Percentiles rank a stretch among this genome's conserved stretches.
phyloP scores from a whole-genome alignment of 1,140 invertebrate genomes.

The Campoletis sonorensis region DNA sequence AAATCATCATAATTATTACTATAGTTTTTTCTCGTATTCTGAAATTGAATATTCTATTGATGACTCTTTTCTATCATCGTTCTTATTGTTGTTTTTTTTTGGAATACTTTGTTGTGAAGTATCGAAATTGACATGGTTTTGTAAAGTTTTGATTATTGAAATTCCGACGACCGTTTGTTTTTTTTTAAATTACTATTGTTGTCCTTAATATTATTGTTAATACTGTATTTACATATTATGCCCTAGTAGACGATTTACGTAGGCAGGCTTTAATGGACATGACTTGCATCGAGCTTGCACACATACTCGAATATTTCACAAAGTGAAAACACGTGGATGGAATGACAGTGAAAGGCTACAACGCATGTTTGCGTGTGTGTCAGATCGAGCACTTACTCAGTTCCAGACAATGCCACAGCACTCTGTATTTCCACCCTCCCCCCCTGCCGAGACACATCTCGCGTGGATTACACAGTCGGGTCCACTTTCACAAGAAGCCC shows the following conservation, averaged over 20 bases:
- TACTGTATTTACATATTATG: background rate
- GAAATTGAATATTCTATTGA: too few relatives aligned
- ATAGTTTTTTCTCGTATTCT: too few relatives aligned
- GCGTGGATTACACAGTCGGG: background rate
- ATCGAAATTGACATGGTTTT: too few relatives aligned
- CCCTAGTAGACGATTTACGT: background rate
- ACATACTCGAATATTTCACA: background rate
- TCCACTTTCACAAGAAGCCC: background rate
- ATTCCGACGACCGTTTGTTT: too few relatives aligned
- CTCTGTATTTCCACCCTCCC: background rate
- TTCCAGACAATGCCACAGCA: conserved; percentile 3
- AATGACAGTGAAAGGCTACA: background rate
- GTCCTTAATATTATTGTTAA: background rate
- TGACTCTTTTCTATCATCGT: too few relatives aligned
- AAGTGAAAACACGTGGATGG: background rate
- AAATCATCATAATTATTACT: too few relatives aligned
- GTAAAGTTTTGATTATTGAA: too few relatives aligned
- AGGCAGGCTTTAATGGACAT: background rate
- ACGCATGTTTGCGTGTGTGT: background rate
- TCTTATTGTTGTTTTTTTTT: too few relatives aligned
- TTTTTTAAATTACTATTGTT: too few relatives aligned
- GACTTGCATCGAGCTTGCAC: conserved; percentile 2
- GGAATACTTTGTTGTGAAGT: too few relatives aligned
- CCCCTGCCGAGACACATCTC: background rate
- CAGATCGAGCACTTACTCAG: conserved; percentile 12